These are phyloP conservation scores for Hydrolagus colliei DNA, from an alignment of 2,797 vertebrate genomes.

Conservation along the genomic window DNA sequence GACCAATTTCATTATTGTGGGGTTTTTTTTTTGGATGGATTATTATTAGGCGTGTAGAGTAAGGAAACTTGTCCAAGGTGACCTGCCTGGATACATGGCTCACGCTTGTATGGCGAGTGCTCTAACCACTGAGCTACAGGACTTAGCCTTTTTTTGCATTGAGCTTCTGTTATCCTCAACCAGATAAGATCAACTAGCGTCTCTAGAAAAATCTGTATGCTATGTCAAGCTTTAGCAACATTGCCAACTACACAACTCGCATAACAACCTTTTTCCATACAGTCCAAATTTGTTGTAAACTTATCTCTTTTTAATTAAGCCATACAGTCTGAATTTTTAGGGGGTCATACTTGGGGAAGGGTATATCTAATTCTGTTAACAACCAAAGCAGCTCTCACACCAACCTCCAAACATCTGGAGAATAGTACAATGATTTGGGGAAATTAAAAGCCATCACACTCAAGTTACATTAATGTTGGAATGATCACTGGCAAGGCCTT, in stretches of 20 bases:
- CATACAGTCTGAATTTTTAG: background rate
- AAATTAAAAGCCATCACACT: too few species aligned
- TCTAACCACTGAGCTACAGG: background rate
- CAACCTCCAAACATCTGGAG: background rate
- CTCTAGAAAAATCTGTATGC: constrained; percentile 4
- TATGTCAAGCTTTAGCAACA: background rate
- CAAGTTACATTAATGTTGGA: too few species aligned
- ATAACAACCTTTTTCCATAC: background rate
- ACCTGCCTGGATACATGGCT: too few species aligned
- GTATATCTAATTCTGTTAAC: background rate
- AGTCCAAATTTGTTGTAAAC: constrained; percentile 7
- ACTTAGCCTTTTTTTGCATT: constrained; percentile 2
- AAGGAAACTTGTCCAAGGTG: too few species aligned
- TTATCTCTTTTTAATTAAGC: background rate
- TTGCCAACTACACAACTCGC: constrained; percentile 11
- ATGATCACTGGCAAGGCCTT: too few species aligned
- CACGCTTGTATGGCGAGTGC: too few species aligned
- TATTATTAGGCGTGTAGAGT: too few species aligned
- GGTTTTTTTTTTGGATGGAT: too few species aligned
- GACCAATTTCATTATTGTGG: too few species aligned
- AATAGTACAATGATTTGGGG: background rate
- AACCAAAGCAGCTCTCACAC: background rate
- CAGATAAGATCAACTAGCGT: background rate
- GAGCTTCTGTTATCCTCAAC: background rate
- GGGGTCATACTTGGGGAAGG: background rate